These are phyloP conservation scores for Xyrichtys novacula DNA, from an alignment of 2,797 vertebrate genomes.

Conservation along the genomic window DNA sequence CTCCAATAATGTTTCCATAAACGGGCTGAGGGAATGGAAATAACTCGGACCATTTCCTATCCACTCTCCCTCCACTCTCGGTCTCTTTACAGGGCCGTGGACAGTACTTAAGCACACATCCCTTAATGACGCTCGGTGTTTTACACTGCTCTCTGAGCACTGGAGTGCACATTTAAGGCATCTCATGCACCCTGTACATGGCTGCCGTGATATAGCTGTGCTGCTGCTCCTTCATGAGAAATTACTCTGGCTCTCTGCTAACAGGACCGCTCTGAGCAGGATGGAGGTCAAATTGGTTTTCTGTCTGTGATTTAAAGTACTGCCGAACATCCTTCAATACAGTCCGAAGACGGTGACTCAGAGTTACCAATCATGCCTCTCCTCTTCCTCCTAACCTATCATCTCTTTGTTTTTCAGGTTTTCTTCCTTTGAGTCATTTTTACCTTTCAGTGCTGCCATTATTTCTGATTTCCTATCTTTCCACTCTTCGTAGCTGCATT, in stretches of 20 bases:
- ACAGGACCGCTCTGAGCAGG: conserved; percentile 44
- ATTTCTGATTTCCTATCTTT: conserved; percentile 10
- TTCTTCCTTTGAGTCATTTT: conserved; percentile 16
- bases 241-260: conserved; percentile 26
- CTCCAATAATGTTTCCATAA: conserved; percentile 82
- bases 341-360: conserved; percentile 22
- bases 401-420: conserved; percentile 31
- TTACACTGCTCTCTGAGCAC: conserved; percentile 56
- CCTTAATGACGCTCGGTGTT: conserved; percentile 70
- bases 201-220: conserved; percentile 46
- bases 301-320: conserved; percentile 34
- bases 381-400: conserved; percentile 16
- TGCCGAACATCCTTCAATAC: conserved; percentile 25
- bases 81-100: conserved; percentile 61
- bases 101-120: conserved; percentile 65
- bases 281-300: conserved; percentile 54
- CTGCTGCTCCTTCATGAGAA: conserved; percentile 43
- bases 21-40: conserved; percentile 84
- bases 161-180: conserved; percentile 54
- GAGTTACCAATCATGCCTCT: conserved; percentile 26
- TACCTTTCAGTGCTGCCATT: conserved; percentile 17
- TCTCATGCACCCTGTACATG: conserved; percentile 37
- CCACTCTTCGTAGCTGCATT: not conserved
- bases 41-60: conserved; percentile 77
- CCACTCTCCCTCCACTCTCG: conserved; percentile 44